Evolutionary conservation across 1,140 invertebrate genomes (phyloP).

Genomic region (Drosophila biarmipes): DNA sequence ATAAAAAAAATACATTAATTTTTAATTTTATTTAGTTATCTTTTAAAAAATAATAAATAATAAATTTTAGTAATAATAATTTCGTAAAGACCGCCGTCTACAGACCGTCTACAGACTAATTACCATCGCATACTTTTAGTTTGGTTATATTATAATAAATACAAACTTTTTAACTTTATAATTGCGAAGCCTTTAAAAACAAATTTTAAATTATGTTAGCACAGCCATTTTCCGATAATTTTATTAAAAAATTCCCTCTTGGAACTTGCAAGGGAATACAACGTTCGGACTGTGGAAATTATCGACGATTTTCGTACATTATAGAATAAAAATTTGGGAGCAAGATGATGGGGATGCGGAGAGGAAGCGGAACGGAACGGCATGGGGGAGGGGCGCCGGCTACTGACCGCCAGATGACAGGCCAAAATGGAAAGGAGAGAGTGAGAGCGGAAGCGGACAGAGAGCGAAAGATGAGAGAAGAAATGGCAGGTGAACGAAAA

Average conservation of each 20-base stretch:
- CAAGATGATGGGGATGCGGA: conserved; percentile 8
- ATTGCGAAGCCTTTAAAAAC: too few species aligned
- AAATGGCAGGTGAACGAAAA: conserved; percentile 41
- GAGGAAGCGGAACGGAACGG: neutral
- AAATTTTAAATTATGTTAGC: too few species aligned
- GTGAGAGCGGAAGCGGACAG: conserved; percentile 27
- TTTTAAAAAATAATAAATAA: too few species aligned
- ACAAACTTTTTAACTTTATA: too few species aligned
- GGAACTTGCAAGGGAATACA: neutral
- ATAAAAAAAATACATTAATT: too few species aligned
- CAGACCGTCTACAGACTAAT: too few species aligned
- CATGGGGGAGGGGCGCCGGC: conserved; percentile 40
- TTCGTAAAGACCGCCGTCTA: too few species aligned
- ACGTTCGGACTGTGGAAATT: neutral
- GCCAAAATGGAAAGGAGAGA: conserved; percentile 52
- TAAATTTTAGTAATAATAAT: too few species aligned
- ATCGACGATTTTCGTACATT: conserved; percentile 18
- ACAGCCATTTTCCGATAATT: too few species aligned
- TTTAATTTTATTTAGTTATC: too few species aligned
- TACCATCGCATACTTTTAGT: too few species aligned
- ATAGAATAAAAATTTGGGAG: conserved; percentile 33
- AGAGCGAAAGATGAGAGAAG: conserved; percentile 19
- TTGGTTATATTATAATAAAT: too few species aligned
- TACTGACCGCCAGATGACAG: conserved; percentile 77
- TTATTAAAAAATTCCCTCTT: neutral